Evolutionary conservation across 2,888 invertebrate genomes (phyloP).

Genomic region (Lycocerus yunnanus): DNA sequence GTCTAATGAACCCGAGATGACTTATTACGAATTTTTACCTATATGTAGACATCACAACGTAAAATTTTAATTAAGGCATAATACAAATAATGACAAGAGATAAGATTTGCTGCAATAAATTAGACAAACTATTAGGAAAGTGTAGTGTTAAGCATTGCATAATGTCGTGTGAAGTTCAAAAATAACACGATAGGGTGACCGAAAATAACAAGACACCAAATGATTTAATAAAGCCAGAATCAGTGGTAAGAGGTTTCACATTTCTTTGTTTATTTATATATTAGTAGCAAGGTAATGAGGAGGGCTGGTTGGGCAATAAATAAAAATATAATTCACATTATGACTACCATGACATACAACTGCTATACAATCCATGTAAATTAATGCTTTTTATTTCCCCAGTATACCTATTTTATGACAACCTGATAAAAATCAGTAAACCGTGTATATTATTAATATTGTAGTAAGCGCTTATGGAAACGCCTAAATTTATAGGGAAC

Average conservation of each 20-base stretch:
- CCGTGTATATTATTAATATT: conserved; percentile 38
- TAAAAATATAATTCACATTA: conserved; percentile 52
- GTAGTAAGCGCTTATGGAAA: neutral
- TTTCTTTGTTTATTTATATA: conserved; percentile 25
- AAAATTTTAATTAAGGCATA: neutral
- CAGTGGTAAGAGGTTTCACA: conserved; percentile 30
- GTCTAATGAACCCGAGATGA: neutral
- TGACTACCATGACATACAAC: conserved; percentile 49
- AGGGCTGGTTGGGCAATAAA: conserved; percentile 46
- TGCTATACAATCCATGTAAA: conserved; percentile 52
- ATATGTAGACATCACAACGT: neutral
- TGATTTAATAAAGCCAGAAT: conserved; percentile 7
- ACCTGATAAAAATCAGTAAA: conserved; percentile 44
- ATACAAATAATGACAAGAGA: conserved; percentile 35
- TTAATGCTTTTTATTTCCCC: conserved; percentile 41
- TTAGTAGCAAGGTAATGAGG: conserved; percentile 7
- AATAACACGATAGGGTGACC: conserved; percentile 7
- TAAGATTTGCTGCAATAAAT: neutral
- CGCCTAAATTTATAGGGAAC: neutral
- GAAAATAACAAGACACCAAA: conserved; percentile 10
- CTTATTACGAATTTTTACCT: neutral
- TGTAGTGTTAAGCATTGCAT: neutral
- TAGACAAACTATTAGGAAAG: conserved; percentile 1
- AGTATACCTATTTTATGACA: conserved; percentile 38
- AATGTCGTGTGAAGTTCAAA: neutral